These are phyloP conservation scores for Pteronura brasiliensis DNA, from an alignment of 2,113 vertebrate genomes.

Conservation along the genomic window DNA sequence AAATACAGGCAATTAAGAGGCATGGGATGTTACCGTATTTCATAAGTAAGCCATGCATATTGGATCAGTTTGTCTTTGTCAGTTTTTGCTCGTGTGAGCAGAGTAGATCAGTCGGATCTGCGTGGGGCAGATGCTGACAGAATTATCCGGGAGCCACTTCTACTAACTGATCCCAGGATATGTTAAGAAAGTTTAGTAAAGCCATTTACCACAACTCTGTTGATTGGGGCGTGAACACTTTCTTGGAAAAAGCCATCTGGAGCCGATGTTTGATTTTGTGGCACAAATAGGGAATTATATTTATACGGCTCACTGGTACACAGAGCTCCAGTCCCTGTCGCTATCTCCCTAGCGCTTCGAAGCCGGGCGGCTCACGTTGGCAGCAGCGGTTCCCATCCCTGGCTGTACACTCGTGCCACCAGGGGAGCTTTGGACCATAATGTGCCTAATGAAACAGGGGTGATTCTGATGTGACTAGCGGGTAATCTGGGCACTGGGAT, in stretches of 20 bases:
- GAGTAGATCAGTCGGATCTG: background rate
- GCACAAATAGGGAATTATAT: background rate
- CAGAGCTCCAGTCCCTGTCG: background rate
- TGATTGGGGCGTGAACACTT: background rate
- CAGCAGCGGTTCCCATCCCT: background rate
- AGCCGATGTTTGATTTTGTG: background rate
- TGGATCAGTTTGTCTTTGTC: background rate
- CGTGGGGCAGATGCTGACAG: background rate
- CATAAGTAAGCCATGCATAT: background rate
- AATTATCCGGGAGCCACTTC: background rate
- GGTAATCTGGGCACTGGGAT: background rate
- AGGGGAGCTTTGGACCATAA: background rate
- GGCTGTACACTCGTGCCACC: background rate
- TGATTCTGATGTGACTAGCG: background rate
- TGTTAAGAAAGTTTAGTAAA: constrained; percentile 10
- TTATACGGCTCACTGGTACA: background rate
- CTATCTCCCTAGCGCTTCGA: background rate
- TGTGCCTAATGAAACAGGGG: background rate
- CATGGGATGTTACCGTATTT: background rate
- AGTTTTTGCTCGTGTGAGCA: background rate
- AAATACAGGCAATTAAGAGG: background rate
- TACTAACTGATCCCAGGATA: background rate
- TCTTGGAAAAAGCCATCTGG: background rate
- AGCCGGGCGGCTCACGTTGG: background rate
- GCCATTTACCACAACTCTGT: background rate